These are phyloP conservation scores for Henicopernis longicauda DNA, from an alignment of 2,113 vertebrate species.

Conservation along the genomic window DNA sequence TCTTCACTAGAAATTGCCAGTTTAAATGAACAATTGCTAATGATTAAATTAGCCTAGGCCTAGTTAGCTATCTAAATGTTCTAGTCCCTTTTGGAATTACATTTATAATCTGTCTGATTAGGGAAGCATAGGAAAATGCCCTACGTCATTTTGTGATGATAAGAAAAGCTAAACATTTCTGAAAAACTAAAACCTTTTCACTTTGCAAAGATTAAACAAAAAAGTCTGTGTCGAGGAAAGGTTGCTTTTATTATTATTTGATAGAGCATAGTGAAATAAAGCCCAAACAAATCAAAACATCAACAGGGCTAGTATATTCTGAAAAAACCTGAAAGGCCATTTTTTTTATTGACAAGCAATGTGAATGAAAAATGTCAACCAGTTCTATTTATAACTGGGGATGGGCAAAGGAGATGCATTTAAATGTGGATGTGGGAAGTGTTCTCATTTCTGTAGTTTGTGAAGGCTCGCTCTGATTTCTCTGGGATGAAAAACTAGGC, in stretches of 20 bases:
- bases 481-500: not conserved
- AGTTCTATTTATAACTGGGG: not conserved
- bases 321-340: not conserved
- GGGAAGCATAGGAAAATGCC: not conserved
- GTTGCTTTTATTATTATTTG: not conserved
- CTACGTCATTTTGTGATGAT: not conserved
- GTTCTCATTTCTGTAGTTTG: not conserved
- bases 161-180: not conserved
- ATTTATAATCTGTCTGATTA: not conserved
- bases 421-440: not conserved
- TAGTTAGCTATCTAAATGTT: not conserved
- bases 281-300: not conserved
- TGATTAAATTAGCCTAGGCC: constrained; percentile 5
- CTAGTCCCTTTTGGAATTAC: not conserved
- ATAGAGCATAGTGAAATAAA: not conserved
- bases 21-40: constrained; percentile 5
- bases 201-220: not conserved
- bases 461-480: not conserved
- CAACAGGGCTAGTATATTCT: not conserved
- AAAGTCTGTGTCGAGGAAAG: not conserved
- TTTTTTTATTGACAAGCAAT: not conserved
- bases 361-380: not conserved
- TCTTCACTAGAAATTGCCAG: not conserved
- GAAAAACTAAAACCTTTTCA: not conserved
- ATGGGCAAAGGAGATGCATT: not conserved